phyloP scores from a whole-genome alignment of 2,797 vertebrate genomes.

The Petrocephalus schoutedeni region DNA sequence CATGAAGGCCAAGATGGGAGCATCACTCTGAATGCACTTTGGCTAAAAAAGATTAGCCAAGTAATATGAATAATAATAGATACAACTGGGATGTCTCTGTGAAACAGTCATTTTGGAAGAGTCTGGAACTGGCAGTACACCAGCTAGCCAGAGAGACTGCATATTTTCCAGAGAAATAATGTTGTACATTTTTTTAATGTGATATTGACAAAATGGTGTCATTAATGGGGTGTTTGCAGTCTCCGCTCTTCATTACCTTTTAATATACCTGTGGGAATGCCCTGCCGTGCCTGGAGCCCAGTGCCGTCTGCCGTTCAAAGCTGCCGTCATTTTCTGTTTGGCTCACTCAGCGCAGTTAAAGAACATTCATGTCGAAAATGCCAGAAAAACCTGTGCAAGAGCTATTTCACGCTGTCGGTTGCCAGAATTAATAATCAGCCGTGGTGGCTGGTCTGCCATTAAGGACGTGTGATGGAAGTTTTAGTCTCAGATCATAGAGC shows the following conservation, averaged over 20 bases:
- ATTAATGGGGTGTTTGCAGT: slow-evolving; percentile 28
- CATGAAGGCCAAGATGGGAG: background rate
- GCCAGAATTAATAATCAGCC: background rate
- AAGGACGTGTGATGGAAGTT: slow-evolving; percentile 25
- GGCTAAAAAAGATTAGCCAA: background rate
- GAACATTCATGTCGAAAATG: background rate
- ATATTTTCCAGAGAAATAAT: background rate
- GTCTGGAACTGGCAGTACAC: background rate
- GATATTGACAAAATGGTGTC: background rate
- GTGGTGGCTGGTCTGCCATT: slow-evolving; percentile 8
- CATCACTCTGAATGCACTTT: background rate
- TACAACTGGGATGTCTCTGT: background rate
- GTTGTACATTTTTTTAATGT: background rate
- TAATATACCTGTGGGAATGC: slow-evolving; percentile 39
- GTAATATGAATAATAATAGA: background rate
- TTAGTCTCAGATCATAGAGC: slow-evolving; percentile 18
- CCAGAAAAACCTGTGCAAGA: background rate
- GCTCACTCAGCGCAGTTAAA: background rate
- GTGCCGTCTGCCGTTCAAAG: slow-evolving; percentile 27
- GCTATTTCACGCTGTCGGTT: background rate
- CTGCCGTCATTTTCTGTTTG: slow-evolving; percentile 25
- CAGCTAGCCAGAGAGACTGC: background rate
- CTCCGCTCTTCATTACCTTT: slow-evolving; percentile 42
- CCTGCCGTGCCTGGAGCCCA: slow-evolving; percentile 30
- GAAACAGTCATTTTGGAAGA: background rate